Evolutionary conservation across 2,113 vertebrate species (phyloP).

Genomic region (Geococcyx californianus): DNA sequence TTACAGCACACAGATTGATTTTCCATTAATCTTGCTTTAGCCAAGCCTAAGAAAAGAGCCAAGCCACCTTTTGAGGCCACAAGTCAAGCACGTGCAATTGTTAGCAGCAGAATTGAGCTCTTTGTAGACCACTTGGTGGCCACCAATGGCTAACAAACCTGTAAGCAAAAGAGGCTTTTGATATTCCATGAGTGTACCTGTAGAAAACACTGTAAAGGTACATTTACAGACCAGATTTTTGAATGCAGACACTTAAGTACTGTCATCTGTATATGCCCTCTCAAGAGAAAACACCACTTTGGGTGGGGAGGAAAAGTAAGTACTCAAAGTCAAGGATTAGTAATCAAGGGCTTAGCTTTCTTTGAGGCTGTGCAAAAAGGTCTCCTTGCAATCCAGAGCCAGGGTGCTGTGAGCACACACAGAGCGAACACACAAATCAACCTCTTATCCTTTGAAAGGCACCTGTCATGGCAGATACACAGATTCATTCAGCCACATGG

Average conservation of each 20-base stretch:
- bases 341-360: not conserved
- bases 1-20: slow-evolving; percentile 34
- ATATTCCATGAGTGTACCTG: rapidly evolving
- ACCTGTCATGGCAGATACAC: no score
- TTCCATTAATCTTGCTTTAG: slow-evolving; percentile 21
- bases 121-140: not conserved
- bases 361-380: no score
- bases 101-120: not conserved
- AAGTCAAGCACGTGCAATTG: not conserved
- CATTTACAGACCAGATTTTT: not conserved
- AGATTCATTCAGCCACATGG: not conserved
- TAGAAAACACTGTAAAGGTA: not conserved
- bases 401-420: not conserved
- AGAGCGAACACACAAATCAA: no score
- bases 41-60: not conserved
- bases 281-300: not conserved
- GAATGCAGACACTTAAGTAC: not conserved
- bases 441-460: no score
- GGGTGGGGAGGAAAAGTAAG: not conserved
- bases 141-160: not conserved
- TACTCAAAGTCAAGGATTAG: not conserved
- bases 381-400: not conserved
- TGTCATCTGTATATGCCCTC: rapidly evolving
- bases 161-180: not conserved
- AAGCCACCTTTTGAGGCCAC: not conserved